Evolutionary conservation across 2,888 invertebrate genomes (phyloP), one percentile per base, ranked within the genome.

Genomic region (Yponomeuta evonymella): DNA sequence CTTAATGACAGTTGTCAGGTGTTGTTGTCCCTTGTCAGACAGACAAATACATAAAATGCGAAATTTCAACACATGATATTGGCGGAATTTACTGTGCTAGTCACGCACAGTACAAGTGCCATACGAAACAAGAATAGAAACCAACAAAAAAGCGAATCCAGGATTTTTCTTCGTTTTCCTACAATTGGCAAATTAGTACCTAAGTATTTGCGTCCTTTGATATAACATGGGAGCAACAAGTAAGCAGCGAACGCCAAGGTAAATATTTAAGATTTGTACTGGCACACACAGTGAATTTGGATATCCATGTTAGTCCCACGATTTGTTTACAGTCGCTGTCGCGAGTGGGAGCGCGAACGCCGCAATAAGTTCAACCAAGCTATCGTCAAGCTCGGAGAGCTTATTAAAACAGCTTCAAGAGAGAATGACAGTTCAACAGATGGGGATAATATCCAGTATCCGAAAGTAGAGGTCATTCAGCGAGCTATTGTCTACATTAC

Each of bases 311-410:
- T 36, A 36, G 5, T 36, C 5, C 36, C 5, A 36, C 36, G 36
- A 43, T 43, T 48, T 51, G 30, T 58, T 72, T 71, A 71, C 79
- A 94, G 94, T 81, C 94, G 94, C 79, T 93, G 94, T 75, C 93
- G 94, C 79, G 94, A 94, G 89, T 95, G 95, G 95, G 95, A 95
- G 87, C 93, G 94, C 78, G 94, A 94, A 79, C 90, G 95, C 79
- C 90, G 95, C 78, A 93, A 94, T 76, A 94, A 95, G 81, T 93
- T 95, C 79, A 95, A 95, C 77, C 89, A 90, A 72, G 90, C 92
- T 11, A 83, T 91, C 70, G 74, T 78, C 15, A 87, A 86, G 77
- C 81, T 92, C 12, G 89, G 90, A 68, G 88, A 89, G 74, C 75
- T 88, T 70, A 87, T 90, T 0, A 89, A 83, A 76, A 75, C 80